A percentile compares a stretch with the other conserved stretches of the same genome.
phyloP scores from a whole-genome alignment of 92 coral and sea anemone species.

The Epizoanthus fatuus region DNA sequence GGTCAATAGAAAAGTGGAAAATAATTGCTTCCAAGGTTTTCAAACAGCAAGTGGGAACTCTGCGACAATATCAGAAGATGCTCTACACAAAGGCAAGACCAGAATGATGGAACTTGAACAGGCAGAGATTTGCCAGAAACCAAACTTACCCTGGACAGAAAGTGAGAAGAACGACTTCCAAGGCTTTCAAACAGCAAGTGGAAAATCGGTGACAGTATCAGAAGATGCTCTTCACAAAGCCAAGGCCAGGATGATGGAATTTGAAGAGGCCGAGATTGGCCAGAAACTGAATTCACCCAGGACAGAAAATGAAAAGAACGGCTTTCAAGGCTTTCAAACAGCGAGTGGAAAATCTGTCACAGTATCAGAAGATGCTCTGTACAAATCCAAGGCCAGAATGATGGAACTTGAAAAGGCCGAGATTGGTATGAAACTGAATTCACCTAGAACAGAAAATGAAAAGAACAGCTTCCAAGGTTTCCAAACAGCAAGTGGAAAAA shows the following conservation, averaged over 20 bases:
- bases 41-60: constrained; percentile 55
- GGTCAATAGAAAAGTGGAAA: background rate
- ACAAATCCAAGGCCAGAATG: background rate
- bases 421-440: no score
- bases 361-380: constrained; percentile 48
- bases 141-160: background rate
- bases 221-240: constrained; percentile 59
- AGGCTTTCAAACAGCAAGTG: constrained; percentile 33
- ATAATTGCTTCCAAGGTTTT: constrained; percentile 22
- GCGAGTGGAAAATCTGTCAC: constrained; percentile 55
- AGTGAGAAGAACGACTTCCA: background rate
- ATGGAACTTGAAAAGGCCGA: background rate
- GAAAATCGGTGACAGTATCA: constrained; percentile 7
- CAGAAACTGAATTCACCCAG: background rate
- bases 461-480: background rate
- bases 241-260: constrained; percentile 15
- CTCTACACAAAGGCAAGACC: constrained; percentile 23
- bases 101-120: background rate
- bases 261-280: background rate
- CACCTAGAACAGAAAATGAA: background rate
- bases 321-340: constrained; percentile 12
- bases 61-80: background rate
- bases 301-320: background rate
- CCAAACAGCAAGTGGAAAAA: no score
- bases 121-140: background rate